Conservation (phyloP, 2,113 vertebrate genomes). For the Microcebus griseorufus region DNA sequence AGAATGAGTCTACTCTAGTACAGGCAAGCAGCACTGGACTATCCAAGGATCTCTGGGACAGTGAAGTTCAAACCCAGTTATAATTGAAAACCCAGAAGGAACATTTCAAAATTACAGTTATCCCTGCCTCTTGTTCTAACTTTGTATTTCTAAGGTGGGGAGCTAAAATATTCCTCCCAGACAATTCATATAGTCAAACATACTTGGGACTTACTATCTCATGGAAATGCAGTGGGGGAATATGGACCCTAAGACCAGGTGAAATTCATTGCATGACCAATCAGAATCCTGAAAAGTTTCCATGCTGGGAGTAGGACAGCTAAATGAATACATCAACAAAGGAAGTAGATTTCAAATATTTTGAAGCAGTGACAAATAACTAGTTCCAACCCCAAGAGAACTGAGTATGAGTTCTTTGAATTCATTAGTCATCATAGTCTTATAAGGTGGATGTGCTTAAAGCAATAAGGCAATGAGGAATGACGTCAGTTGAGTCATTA, state of each 20-base stretch:
- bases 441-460: constrained; percentile 26
- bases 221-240: neutral
- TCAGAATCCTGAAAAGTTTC: neutral
- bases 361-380: neutral
- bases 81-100: neutral
- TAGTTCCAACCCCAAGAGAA: neutral
- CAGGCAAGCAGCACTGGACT: neutral
- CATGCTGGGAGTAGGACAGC: neutral
- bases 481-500: neutral
- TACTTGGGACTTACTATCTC: neutral
- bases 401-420: neutral
- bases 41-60: neutral
- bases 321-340: neutral
- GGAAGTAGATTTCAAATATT: constrained; percentile 9
- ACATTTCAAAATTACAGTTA: neutral
- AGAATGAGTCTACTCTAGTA: neutral
- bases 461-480: constrained; percentile 35
- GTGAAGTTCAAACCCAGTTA: neutral
- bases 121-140: neutral
- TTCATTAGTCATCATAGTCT: constrained; percentile 14
- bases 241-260: neutral
- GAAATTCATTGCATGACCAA: neutral
- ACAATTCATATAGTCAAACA: neutral
- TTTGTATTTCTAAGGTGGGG: neutral
- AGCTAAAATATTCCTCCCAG: neutral